phyloP scores from a whole-genome alignment of 2,888 invertebrate species.

The Ceratothoa steindachneri region DNA sequence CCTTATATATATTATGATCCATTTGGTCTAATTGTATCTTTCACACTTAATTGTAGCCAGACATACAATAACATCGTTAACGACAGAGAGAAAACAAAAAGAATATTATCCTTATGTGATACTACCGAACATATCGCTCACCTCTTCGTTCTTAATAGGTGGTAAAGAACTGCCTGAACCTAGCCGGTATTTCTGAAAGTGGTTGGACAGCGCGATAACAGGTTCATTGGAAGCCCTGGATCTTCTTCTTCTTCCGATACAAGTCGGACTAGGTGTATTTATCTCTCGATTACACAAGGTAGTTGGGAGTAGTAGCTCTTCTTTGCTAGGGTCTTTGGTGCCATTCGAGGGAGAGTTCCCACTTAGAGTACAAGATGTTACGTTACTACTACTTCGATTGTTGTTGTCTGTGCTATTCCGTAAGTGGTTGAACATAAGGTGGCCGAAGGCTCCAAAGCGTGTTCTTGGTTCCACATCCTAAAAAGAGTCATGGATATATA shows the following conservation, averaged over 20 bases:
- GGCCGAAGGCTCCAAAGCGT: slow-evolving; percentile 50
- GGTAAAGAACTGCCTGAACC: slow-evolving; percentile 36
- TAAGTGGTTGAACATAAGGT: slow-evolving; percentile 51
- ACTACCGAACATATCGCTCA: too few relatives aligned
- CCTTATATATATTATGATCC: too few relatives aligned
- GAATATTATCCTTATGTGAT: too few relatives aligned
- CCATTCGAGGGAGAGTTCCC: not conserved
- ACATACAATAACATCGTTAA: too few relatives aligned
- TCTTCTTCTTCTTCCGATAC: not conserved
- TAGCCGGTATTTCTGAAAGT: slow-evolving; percentile 9
- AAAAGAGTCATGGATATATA: not conserved
- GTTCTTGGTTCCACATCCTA: slow-evolving; percentile 34
- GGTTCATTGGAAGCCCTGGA: not conserved
- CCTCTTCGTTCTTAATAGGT: slow-evolving; percentile 29
- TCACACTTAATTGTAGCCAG: too few relatives aligned
- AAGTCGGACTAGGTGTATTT: not conserved
- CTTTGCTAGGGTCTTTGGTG: slow-evolving; percentile 6
- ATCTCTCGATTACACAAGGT: not conserved
- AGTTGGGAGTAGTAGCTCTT: too few relatives aligned
- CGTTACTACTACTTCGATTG: slow-evolving; percentile 2
- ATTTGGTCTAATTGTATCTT: too few relatives aligned
- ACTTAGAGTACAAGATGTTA: not conserved
- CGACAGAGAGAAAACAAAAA: too few relatives aligned
- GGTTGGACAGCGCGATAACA: not conserved
- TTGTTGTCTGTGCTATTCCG: slow-evolving; percentile 2